Percentiles rank a stretch among this genome's conserved stretches.
These are phyloP conservation scores for Cariama cristata DNA, from an alignment of 2,113 vertebrate genomes.

Conservation along the genomic window DNA sequence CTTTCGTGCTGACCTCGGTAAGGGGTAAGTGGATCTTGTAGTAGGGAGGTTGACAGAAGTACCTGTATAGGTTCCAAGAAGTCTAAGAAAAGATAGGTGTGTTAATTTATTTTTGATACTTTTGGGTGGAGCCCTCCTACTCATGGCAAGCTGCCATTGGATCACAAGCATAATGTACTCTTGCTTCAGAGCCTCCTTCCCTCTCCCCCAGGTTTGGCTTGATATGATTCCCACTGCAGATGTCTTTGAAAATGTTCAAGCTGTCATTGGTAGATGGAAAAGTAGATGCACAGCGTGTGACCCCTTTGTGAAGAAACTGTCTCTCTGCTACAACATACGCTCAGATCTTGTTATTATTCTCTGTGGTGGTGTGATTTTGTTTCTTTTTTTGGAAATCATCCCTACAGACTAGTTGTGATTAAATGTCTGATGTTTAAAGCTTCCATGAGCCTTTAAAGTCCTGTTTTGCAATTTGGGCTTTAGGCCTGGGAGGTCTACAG, in stretches of 20 bases:
- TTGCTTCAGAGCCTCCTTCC: constrained; percentile 35
- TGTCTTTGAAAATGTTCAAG: constrained; percentile 48
- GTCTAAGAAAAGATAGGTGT: constrained; percentile 59
- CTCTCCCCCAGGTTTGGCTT: constrained; percentile 43
- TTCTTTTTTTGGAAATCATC: constrained; percentile 65
- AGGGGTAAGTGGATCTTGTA: neutral
- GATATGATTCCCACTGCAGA: neutral
- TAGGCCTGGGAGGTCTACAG: constrained; percentile 35
- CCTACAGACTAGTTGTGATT: constrained; percentile 40
- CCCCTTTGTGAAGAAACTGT: neutral
- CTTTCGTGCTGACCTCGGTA: neutral
- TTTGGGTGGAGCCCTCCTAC: constrained; percentile 60
- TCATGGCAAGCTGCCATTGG: constrained; percentile 53
- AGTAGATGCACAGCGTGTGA: constrained; percentile 30
- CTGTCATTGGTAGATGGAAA: constrained; percentile 41
- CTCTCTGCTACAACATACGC: neutral
- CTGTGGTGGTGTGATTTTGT: constrained; percentile 27
- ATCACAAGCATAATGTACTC: neutral
- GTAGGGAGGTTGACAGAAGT: neutral
- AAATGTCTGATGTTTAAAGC: constrained; percentile 60
- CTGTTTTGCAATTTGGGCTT: constrained; percentile 54
- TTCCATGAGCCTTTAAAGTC: constrained; percentile 67
- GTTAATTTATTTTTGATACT: constrained; percentile 67
- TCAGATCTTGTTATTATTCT: constrained; percentile 53
- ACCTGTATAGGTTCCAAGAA: constrained; percentile 57